These are phyloP conservation scores for Drosophila pseudotakahashii DNA, from an alignment of 2,888 invertebrate genomes.

Conservation along the genomic window DNA sequence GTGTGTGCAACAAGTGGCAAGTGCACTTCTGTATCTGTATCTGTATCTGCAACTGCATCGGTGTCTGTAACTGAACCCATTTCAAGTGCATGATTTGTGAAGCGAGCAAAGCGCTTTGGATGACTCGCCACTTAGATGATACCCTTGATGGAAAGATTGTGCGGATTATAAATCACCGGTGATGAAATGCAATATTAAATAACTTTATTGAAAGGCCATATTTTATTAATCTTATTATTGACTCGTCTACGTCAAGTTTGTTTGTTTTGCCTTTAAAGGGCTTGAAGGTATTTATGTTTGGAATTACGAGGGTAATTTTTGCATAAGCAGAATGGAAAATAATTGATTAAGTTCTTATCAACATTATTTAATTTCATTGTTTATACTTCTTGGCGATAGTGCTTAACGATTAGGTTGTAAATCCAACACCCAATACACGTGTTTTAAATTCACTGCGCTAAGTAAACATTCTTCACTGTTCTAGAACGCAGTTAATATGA, in stretches of 20 bases:
- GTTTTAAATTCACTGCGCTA: not conserved
- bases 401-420: not conserved
- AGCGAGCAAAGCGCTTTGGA: slow-evolving; percentile 13
- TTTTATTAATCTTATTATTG: not conserved
- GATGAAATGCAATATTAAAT: not conserved
- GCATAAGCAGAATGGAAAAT: no score
- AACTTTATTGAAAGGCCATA: not conserved
- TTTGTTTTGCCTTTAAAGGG: not conserved
- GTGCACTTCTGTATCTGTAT: not conserved
- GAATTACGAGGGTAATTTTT: not conserved
- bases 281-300: not conserved
- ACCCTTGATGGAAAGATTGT: slow-evolving; percentile 2
- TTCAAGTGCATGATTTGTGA: slow-evolving; percentile 30
- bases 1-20: slow-evolving; percentile 36
- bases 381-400: not conserved
- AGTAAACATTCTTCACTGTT: not conserved
- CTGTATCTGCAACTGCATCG: slow-evolving; percentile 16
- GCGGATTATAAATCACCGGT: no score
- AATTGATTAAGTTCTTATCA: no score
- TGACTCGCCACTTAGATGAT: slow-evolving; percentile 2
- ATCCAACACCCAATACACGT: not conserved
- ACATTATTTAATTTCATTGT: not conserved
- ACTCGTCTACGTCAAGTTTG: not conserved
- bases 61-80: slow-evolving; percentile 9
- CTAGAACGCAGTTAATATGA: not conserved